Evolutionary conservation across 2,888 invertebrate species (phyloP).

Genomic region (Drosophila barbarae): DNA sequence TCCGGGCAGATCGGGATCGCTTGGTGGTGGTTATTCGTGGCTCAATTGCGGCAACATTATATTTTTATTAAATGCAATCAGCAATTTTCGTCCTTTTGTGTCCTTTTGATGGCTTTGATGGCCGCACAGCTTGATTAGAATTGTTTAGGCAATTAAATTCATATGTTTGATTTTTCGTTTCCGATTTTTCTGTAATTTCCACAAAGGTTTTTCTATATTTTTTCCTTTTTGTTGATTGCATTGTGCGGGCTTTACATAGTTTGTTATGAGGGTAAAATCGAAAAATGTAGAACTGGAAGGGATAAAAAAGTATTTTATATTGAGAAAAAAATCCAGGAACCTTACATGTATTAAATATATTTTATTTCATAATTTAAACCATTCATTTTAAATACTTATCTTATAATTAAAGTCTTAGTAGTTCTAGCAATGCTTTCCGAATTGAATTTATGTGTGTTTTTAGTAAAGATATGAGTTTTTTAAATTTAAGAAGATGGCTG

Average conservation of each 20-base stretch:
- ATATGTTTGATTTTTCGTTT: constrained; percentile 64
- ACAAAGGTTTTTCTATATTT: constrained; percentile 14
- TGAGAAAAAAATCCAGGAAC: neutral
- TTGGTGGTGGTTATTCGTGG: constrained; percentile 30
- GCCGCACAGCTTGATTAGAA: constrained; percentile 57
- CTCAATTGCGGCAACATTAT: constrained; percentile 66
- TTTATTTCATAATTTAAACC: neutral
- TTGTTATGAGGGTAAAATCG: constrained; percentile 9
- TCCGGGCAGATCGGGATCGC: constrained; percentile 5
- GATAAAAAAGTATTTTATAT: neutral
- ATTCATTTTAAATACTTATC: neutral
- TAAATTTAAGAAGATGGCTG: no score
- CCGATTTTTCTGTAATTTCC: constrained; percentile 42
- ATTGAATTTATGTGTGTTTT: no score
- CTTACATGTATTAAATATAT: neutral
- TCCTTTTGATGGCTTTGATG: constrained; percentile 56
- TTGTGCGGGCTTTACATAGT: constrained; percentile 17
- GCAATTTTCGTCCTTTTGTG: constrained; percentile 52
- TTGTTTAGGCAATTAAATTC: constrained; percentile 72
- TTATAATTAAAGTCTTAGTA: no score
- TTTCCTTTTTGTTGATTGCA: constrained; percentile 7
- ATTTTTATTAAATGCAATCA: constrained; percentile 75
- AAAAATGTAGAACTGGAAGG: neutral
- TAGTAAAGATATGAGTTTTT: no score
- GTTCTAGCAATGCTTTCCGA: no score